Base-by-base conservation (phyloP, 2,113 vertebrate genomes). In the Dicerorhinus sumatrensis region DNA sequence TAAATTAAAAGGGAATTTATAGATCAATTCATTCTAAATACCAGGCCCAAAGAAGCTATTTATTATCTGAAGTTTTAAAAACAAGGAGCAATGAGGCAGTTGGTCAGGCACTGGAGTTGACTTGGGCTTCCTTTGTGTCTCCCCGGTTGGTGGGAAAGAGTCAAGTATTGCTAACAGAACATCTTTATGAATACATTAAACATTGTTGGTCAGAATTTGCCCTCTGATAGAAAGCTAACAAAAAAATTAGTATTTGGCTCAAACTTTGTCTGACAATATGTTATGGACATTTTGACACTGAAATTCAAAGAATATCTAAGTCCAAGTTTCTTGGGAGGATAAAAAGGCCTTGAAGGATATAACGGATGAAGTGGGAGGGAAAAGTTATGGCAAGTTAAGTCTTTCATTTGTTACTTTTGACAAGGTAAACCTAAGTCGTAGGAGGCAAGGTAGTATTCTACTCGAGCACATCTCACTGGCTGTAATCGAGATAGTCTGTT, bases 351-450 rank as follows among this genome's bases (percentile, higher is more conserved):
- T 76, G n/a, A 79, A 93, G 11, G 54, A 42, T 72, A 60, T 85
- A 63, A 76, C 58, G 58, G 69, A 88, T 72, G 69, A 80, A 90
- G 54, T 65, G 39, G 56, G 31, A 60, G 51, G 33, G 10, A 79
- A 79, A 85, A 75, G 54, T 89, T 94, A 82, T 51, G 58, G 89
- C 86, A 89, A 85, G 63, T 84, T 80, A 79, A 80, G 63, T 75
- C 58, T 92, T 80, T 79, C 73, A 83, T 86, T 60, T 94, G 42
- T 94, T 96, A 95, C 51, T 92, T 94, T 91, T 97, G 96, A 94
- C 89, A 97, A 92, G 60, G 54, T 83, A 54, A 92, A 77, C 73
- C 84, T 80, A 92, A n/a, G 75, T 54, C 77, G 33, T 91, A 90
- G 58, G 84, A 86, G 89, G 31, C 56, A 76, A 92, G 46, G 79